Base-by-base conservation (phyloP, 2,888 invertebrate species). In the Oeneis ivallda region DNA sequence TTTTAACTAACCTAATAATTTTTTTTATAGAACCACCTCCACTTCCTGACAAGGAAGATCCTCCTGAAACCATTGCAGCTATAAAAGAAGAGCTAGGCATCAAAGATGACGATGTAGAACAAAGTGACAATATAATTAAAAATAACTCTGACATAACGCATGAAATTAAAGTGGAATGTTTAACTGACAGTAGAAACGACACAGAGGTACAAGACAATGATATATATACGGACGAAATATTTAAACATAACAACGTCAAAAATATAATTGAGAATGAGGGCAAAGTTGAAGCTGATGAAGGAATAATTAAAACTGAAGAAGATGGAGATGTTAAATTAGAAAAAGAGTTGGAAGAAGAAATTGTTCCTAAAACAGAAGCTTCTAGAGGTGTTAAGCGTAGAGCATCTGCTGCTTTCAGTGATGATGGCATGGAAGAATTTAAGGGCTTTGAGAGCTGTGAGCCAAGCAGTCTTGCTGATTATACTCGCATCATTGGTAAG, bases 391-490 rank as follows among this genome's bases (percentile, higher is more conserved):
- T 80, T 19, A 91, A 91, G 67, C 79, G 91, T n/a, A 82, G 87
- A 64, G 90, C 89, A 0, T 91, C 91, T 0, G 69, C 75, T 0
- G 87, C 87, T 0, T 87, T 90, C 66, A 88, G 83, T 68, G 88
- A 88, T 60, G 73, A 69, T 4, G 82, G 71, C 0, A 78, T 78
- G 39, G 84, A 83, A 9, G 86, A 87, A 32, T 89, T 90, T 65
- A 85, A 84, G 69, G 91, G 91, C 6, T 90, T 91, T 72, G 82
- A 80, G n/a, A 68, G 74, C 3, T 60, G 74, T n/a, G 79, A 84
- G 56, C 59, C 73, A 1, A 79, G 80, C 52, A 74, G 80, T 64
- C 74, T 82, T 43, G 73, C 76, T 9, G 79, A 81, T 11, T 91
- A 87, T 67, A 78, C 65, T 65, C 75, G 78, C 26, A 73, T 87